These are phyloP conservation scores for Dendrolimus punctatus DNA, from an alignment of 1,140 invertebrate species.

Conservation along the genomic window DNA sequence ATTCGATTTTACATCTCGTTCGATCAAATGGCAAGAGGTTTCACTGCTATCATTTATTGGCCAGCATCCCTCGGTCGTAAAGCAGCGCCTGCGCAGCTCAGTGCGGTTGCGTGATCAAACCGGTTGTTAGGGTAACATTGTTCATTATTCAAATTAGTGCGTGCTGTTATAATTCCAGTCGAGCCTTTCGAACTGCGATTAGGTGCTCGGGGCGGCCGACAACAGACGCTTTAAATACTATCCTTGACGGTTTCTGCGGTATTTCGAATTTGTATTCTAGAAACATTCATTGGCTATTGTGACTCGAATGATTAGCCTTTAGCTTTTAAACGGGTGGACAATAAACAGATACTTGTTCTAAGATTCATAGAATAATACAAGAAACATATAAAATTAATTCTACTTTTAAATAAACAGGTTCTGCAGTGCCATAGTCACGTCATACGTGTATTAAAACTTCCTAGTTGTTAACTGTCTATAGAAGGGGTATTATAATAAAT, in stretches of 20 bases:
- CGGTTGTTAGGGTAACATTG: conserved; percentile 44
- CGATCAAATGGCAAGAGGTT: conserved; percentile 20
- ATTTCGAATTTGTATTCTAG: conserved; percentile 1
- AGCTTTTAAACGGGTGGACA: too few species aligned
- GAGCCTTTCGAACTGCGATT: conserved; percentile 34
- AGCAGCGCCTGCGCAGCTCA: conserved; percentile 23
- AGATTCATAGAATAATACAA: too few species aligned
- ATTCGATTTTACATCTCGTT: conserved; percentile 1
- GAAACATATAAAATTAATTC: not conserved
- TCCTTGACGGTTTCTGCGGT: conserved; percentile 7
- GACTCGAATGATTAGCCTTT: too few species aligned
- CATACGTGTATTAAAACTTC: conserved; percentile 32
- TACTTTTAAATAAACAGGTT: conserved; percentile 14
- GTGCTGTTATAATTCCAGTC: conserved; percentile 49
- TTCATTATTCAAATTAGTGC: conserved; percentile 62
- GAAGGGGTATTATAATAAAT: conserved; percentile 47
- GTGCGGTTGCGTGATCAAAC: conserved; percentile 38
- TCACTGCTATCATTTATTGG: conserved; percentile 35
- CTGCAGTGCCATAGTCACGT: conserved; percentile 27
- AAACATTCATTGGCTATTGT: too few species aligned
- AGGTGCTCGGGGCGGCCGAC: conserved; percentile 20
- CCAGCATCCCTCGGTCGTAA: conserved; percentile 38
- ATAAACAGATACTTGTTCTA: too few species aligned
- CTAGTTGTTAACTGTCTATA: conserved; percentile 31
- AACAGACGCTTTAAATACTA: conserved; percentile 10